Percentiles rank a stretch among this genome's conserved stretches.
phyloP scores from a whole-genome alignment of 2,113 vertebrate genomes.

The Elanus axillaris region DNA sequence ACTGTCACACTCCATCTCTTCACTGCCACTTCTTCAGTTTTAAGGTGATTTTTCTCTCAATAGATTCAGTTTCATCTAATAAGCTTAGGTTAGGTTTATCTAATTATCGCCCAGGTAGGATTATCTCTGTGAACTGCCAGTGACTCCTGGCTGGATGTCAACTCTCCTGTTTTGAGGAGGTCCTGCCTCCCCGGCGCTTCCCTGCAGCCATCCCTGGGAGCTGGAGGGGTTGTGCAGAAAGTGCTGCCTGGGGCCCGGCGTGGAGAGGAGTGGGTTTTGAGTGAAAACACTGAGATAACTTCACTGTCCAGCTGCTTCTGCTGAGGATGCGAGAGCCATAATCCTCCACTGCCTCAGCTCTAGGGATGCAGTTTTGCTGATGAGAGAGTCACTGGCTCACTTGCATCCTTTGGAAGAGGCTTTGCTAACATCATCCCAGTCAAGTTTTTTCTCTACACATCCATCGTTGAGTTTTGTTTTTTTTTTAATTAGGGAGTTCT shows the following conservation, averaged over 20 bases:
- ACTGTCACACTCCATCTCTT: background rate
- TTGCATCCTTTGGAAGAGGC: background rate
- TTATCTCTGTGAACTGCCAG: constrained; percentile 1
- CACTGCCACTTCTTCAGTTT: background rate
- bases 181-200: background rate
- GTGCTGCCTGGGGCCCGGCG: background rate
- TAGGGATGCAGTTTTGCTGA: background rate
- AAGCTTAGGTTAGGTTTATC: constrained; percentile 58
- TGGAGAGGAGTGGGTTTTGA: background rate
- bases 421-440: background rate
- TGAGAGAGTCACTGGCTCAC: background rate
- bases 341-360: background rate
- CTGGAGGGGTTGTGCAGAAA: background rate
- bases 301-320: background rate
- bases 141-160: background rate
- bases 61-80: constrained; percentile 48
- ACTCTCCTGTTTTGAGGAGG: background rate
- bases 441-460: background rate
- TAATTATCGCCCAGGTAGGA: constrained; percentile 54
- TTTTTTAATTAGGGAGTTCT: background rate
- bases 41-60: constrained; percentile 48
- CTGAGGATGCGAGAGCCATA: background rate
- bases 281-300: background rate
- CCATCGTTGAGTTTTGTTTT: background rate
- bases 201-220: background rate